A percentile compares a stretch with the other conserved stretches of the same genome.
Conservation (phyloP, 2,113 vertebrate genomes). For the Channa maculata region DNA sequence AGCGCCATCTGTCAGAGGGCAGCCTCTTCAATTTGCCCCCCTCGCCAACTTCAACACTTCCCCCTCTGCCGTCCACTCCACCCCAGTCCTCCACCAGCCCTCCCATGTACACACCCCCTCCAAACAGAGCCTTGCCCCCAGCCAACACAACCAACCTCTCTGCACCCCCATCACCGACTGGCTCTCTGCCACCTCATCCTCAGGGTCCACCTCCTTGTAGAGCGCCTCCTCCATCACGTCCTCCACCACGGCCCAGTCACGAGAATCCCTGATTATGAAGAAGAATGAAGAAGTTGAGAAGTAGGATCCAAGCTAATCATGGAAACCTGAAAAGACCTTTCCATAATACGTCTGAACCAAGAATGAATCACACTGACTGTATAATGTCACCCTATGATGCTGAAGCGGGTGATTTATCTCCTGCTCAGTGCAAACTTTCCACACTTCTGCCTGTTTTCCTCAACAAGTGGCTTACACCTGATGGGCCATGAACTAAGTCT, state of each 20-base stretch:
- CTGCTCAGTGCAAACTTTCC: neutral
- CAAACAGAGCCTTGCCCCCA: conserved; percentile 75
- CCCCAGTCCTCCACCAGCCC: conserved; percentile 81
- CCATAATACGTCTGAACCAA: conserved; percentile 19
- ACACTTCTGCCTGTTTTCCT: neutral
- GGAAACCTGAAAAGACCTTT: conserved; percentile 14
- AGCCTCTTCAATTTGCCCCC: conserved; percentile 67
- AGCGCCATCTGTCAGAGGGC: conserved; percentile 62
- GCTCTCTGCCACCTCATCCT: conserved; percentile 80
- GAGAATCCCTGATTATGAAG: conserved; percentile 41
- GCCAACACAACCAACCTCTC: conserved; percentile 51
- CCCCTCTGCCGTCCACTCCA: conserved; percentile 78
- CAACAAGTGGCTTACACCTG: conserved; percentile 4
- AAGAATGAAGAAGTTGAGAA: neutral
- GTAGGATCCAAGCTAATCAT: conserved; percentile 4
- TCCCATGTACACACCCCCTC: conserved; percentile 79
- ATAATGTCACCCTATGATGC: neutral
- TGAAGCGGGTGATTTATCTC: conserved; percentile 7
- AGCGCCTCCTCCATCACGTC: conserved; percentile 89
- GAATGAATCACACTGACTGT: neutral
- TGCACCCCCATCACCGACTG: conserved; percentile 63
- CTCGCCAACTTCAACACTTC: conserved; percentile 79
- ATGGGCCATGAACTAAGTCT: conserved; percentile 21
- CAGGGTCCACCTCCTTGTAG: conserved; percentile 84
- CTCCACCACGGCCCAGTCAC: conserved; percentile 88